Conservation (phyloP, 2,888 invertebrate species). For the Leptinotarsa haldemani region DNA sequence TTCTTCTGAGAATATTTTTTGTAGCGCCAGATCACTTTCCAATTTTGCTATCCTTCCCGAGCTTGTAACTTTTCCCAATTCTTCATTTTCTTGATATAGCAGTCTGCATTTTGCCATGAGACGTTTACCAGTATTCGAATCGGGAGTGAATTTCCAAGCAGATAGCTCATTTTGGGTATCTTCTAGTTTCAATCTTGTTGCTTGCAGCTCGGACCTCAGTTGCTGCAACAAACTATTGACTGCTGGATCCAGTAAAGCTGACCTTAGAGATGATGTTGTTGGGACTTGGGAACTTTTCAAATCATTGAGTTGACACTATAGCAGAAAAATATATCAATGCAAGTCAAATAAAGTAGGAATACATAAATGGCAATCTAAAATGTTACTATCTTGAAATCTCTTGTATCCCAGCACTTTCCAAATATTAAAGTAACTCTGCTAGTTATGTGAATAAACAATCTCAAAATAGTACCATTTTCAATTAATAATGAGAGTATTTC, state of each 20-base stretch:
- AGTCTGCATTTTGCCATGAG: slow-evolving; percentile 97
- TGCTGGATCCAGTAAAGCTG: slow-evolving; percentile 92
- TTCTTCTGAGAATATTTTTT: slow-evolving; percentile 95
- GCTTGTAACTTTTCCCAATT: slow-evolving; percentile 94
- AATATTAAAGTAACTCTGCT: background rate
- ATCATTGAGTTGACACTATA: slow-evolving; percentile 91
- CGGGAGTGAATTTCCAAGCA: slow-evolving; percentile 99
- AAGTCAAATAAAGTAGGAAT: slow-evolving; percentile 1
- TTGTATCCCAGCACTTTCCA: background rate
- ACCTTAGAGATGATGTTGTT: slow-evolving; percentile 78
- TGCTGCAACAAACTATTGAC: slow-evolving; percentile 93
- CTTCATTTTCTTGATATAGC: slow-evolving; percentile 96
- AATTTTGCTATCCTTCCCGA: slow-evolving; percentile 94
- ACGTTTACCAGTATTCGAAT: slow-evolving; percentile 97
- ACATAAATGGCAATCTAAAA: background rate
- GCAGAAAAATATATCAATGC: slow-evolving; percentile 33
- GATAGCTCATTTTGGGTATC: slow-evolving; percentile 97
- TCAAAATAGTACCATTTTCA: slow-evolving; percentile 1
- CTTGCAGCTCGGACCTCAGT: slow-evolving; percentile 89
- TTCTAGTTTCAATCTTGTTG: slow-evolving; percentile 90
- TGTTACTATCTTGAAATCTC: slow-evolving; percentile 9
- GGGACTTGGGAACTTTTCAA: slow-evolving; percentile 91
- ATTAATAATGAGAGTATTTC: background rate
- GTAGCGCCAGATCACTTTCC: slow-evolving; percentile 94
- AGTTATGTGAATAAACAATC: background rate